A percentile compares a stretch with the other conserved stretches of the same genome.
These are phyloP conservation scores for Pogonocherus hispidulus DNA, from an alignment of 2,888 invertebrate genomes.

Conservation along the genomic window DNA sequence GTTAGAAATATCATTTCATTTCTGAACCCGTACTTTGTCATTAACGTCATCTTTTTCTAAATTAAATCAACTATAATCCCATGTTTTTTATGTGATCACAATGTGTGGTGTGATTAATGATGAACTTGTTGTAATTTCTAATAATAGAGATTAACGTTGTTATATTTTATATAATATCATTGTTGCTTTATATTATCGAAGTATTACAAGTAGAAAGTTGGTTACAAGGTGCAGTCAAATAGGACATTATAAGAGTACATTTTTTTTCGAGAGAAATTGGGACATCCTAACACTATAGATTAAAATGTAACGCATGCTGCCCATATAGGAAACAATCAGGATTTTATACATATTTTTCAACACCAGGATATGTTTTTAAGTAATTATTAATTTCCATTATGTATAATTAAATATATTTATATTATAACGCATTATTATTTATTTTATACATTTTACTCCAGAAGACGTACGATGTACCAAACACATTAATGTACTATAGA, in stretches of 20 bases:
- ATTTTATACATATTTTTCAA: no score
- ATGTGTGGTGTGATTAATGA: neutral
- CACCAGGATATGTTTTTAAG: no score
- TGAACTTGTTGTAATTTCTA: neutral
- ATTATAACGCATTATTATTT: no score
- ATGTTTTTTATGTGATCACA: neutral
- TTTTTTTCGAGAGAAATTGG: neutral
- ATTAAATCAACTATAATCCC: neutral
- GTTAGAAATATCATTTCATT: no score
- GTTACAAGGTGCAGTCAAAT: neutral
- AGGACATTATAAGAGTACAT: neutral
- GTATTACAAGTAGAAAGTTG: conserved; percentile 1
- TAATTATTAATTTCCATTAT: no score
- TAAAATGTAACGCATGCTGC: neutral
- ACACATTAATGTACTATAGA: no score
- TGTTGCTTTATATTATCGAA: neutral
- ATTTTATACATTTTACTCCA: no score
- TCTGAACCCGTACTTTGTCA: no score
- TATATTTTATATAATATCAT: neutral
- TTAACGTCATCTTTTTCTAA: neutral
- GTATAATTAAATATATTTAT: no score
- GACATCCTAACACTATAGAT: neutral
- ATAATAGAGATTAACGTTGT: neutral
- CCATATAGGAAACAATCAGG: no score
- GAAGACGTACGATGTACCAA: no score